Evolutionary conservation across 2,113 vertebrate species (phyloP), one percentile per base, ranked within the genome.

Genomic region (Elephas maximus): DNA sequence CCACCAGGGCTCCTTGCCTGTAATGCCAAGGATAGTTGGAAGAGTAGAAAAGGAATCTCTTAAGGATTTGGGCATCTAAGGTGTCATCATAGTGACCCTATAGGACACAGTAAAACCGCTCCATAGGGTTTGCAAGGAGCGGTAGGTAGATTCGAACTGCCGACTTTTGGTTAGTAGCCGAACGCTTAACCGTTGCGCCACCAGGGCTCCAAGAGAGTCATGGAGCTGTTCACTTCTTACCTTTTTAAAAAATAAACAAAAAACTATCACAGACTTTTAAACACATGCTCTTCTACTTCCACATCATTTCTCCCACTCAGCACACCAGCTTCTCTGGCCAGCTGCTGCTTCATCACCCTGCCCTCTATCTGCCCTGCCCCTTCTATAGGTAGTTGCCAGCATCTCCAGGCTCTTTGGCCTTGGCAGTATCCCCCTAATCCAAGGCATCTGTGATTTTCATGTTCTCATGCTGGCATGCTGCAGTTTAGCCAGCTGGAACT

Each of bases 401-500:
- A 76, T 84, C 76, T 96, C 86, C 48, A 85, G 94, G 65, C 82
- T 53, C 26, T 80, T 95, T 84, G 73, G 41, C 91, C 69, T 93
- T 93, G 71, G 37, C 51, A 95, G 14, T 86, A 44, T 73, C 26
- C 28, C 30, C 63, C 76, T 48, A 91, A 20, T 87, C 67, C 41
- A 91, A 63, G 80, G 65, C 76, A 90, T 86, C 83, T 86, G 60
- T 92, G 87, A 74, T 82, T 95, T 95, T 93, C 85, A 63, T 82
- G 78, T 95, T 93, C n/a, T 88, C 28, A 37, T 85, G 84, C 45
- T 90, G 83, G 45, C 74, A 94, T 63, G 53, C 67, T 94, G 57
- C 28, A 83, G 24, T 94, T 88, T 88, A 91, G 67, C 92, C 65
- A 94, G 65, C 87, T 97, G 86, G 65, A 94, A 89, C 57, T 96